Conservation (phyloP, 2,797 vertebrate genomes). For the Sphenodon punctatus region DNA sequence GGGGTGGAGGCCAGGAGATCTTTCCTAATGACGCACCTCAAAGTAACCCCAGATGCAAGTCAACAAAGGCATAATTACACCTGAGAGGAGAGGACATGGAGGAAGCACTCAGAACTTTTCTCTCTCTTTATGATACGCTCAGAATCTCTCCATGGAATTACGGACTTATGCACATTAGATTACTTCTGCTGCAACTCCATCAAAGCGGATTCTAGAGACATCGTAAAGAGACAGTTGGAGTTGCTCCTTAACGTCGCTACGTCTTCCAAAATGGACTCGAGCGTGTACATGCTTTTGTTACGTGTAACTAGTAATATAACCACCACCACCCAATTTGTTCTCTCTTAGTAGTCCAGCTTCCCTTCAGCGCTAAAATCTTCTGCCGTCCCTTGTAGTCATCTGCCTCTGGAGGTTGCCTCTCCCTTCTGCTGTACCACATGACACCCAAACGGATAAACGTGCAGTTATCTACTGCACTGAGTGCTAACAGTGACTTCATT, state of each 20-base stretch:
- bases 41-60: not conserved
- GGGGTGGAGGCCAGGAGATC: not conserved
- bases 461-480: accelerated
- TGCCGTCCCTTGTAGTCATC: not conserved
- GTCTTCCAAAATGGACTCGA: accelerated
- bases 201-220: not conserved
- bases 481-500: accelerated
- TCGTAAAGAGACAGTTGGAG: not conserved
- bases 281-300: not conserved
- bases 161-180: accelerated
- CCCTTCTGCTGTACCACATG: accelerated
- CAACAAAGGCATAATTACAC: accelerated
- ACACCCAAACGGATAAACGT: no score
- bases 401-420: not conserved
- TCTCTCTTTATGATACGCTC: accelerated
- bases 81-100: accelerated
- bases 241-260: accelerated
- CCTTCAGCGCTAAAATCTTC: not conserved
- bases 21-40: not conserved
- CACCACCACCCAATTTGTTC: not conserved
- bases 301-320: not conserved
- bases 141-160: not conserved
- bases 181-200: accelerated
- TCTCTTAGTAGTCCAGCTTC: not conserved
- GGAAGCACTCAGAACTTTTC: not conserved